phyloP scores from a whole-genome alignment of 2,888 invertebrate genomes.

The Rutpela maculata region DNA sequence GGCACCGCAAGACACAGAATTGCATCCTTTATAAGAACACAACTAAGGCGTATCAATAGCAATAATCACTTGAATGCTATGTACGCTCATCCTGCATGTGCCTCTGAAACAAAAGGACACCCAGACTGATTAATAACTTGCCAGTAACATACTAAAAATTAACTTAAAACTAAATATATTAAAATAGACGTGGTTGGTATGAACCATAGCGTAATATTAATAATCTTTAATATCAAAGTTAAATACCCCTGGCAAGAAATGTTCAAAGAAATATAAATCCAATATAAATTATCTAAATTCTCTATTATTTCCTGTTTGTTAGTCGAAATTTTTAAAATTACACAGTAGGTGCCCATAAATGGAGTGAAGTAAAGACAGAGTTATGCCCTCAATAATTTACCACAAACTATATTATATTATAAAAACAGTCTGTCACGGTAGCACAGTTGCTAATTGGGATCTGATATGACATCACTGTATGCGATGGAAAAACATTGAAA shows the following conservation, averaged over 20 bases:
- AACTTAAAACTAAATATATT: constrained; percentile 32
- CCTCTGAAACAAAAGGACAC: constrained; percentile 85
- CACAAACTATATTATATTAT: too few species aligned
- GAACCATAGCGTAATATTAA: neutral
- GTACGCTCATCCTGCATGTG: constrained; percentile 87
- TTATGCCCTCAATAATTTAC: too few species aligned
- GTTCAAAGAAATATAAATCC: neutral
- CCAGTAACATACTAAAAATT: constrained; percentile 24
- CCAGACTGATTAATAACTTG: constrained; percentile 73
- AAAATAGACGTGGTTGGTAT: neutral
- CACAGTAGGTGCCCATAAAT: neutral
- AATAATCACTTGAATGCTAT: constrained; percentile 61
- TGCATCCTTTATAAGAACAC: constrained; percentile 71
- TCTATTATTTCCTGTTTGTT: neutral
- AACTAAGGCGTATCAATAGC: constrained; percentile 74
- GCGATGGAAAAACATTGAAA: too few species aligned
- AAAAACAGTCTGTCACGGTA: too few species aligned
- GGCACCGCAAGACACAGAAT: constrained; percentile 74
- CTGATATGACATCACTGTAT: too few species aligned
- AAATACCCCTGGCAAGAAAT: neutral
- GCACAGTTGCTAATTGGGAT: too few species aligned
- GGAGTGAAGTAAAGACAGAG: neutral
- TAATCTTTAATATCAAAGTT: neutral
- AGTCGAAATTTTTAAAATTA: neutral
- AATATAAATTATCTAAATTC: neutral